Base-by-base conservation (phyloP, 2,797 vertebrate species). In the Uromys caudimaculatus region DNA sequence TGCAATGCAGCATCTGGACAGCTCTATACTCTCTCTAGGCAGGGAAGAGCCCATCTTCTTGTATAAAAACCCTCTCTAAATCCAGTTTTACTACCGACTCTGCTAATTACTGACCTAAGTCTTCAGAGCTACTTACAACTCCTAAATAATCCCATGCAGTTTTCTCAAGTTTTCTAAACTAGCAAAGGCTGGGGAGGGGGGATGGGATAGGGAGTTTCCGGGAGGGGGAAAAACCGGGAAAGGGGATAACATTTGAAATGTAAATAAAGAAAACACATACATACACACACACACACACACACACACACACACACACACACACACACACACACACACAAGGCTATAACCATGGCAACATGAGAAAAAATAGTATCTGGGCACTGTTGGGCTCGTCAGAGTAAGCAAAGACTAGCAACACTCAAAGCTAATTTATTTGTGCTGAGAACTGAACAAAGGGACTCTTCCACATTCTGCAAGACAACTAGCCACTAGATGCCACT, bases 141-240 rank as follows among this genome's bases (percentile, higher is more conserved):
- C 29, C 35, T 60, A 95, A 76, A 54, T 71, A 35, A 9, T 50
- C 64, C 86, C 71, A 96, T 52, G 64, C 64, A 6, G 17, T 32
- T 92, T 93, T 86, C 71, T 58, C 7, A 88, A 94, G 24, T n/a
- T 92, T 93, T 78, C 69, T 77, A 9, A 81, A 92, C 58, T 79
- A 88, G 17, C 84, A 91, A 94, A 93, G 67, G n/a, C 23, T 62
- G 13, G 44, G 44, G 44, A 44, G 44, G 44, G 44, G 44, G 44
- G 44, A n/a, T n/a, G n/a, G n/a, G n/a, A n/a, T n/a, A n/a, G n/a
- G n/a, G n/a, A n/a, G n/a, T n/a, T n/a, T n/a, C n/a, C n/a, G 44
- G 44, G 44, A 44, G 44, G 44, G 44, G 44, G 44, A 6, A 44
- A 44, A 44, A 44, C 44, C 6, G 44, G 44, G 44, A 44, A 44